Conservation (phyloP, 2,113 vertebrate genomes). For the Fulica atra region DNA sequence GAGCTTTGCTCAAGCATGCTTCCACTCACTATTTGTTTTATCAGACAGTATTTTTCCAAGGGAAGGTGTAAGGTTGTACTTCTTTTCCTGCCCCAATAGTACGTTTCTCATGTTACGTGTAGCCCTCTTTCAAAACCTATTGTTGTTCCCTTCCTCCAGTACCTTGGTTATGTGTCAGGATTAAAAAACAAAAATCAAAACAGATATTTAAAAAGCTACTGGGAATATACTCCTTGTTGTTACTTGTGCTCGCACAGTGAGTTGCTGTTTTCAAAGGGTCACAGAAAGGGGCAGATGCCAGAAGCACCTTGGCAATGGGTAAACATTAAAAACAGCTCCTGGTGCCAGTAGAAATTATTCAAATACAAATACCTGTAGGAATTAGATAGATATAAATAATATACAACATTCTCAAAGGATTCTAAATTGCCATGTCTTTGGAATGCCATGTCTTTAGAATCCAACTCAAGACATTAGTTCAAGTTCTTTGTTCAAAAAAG, state of each 20-base stretch:
- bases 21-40: not conserved
- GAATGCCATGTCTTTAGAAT: too few relatives aligned
- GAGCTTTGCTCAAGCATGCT: not conserved
- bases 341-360: not conserved
- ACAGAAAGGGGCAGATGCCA: not conserved
- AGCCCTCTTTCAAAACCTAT: not conserved
- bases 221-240: not conserved
- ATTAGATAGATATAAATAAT: not conserved
- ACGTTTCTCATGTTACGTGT: not conserved
- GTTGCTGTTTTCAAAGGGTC: not conserved
- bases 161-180: not conserved
- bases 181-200: not conserved
- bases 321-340: not conserved
- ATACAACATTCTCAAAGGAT: not conserved
- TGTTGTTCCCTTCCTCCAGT: not conserved
- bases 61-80: not conserved
- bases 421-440: not conserved
- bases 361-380: rapidly evolving
- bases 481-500: not conserved
- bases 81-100: not conserved
- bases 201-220: not conserved
- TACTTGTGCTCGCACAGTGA: not conserved
- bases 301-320: not conserved
- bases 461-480: not conserved
- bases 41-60: not conserved